A percentile compares a stretch with the other conserved stretches of the same genome.
phyloP scores from a whole-genome alignment of 64 coral and sea anemone genomes.

The Catalaphyllia jardinei region DNA sequence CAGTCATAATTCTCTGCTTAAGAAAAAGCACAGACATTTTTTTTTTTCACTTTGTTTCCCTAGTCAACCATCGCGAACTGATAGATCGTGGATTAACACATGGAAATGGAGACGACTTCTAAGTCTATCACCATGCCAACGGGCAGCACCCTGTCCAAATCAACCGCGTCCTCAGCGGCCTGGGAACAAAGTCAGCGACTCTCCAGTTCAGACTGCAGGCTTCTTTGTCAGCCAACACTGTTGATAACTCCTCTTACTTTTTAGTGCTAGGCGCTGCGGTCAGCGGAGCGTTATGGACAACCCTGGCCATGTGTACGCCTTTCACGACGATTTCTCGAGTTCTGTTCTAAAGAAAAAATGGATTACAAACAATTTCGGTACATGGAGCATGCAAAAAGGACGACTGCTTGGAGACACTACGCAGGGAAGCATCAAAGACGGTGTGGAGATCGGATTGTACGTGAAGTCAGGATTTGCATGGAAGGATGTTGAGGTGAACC shows the following conservation, averaged over 20 bases:
- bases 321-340: slow-evolving; percentile 23
- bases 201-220: slow-evolving; percentile 10
- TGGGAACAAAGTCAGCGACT: slow-evolving; percentile 1
- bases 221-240: not conserved
- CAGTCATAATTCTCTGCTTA: no score
- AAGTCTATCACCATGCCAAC: slow-evolving; percentile 25
- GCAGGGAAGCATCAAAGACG: not conserved
- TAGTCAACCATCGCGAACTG: slow-evolving; percentile 24
- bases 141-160: slow-evolving; percentile 15
- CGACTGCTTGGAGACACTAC: not conserved
- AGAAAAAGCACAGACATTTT: no score
- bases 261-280: not conserved
- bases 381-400: slow-evolving; percentile 21
- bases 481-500: slow-evolving; percentile 15
- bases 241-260: not conserved
- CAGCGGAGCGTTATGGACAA: not conserved
- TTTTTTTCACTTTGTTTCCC: no score
- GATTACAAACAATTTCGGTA: not conserved
- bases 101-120: slow-evolving; percentile 37
- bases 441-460: not conserved
- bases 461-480: not conserved
- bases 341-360: not conserved
- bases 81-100: slow-evolving; percentile 28
- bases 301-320: slow-evolving; percentile 1
- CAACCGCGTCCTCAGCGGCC: slow-evolving; percentile 14